Conservation (phyloP, 2,797 vertebrate species). For the Pangasius larnaudii region DNA sequence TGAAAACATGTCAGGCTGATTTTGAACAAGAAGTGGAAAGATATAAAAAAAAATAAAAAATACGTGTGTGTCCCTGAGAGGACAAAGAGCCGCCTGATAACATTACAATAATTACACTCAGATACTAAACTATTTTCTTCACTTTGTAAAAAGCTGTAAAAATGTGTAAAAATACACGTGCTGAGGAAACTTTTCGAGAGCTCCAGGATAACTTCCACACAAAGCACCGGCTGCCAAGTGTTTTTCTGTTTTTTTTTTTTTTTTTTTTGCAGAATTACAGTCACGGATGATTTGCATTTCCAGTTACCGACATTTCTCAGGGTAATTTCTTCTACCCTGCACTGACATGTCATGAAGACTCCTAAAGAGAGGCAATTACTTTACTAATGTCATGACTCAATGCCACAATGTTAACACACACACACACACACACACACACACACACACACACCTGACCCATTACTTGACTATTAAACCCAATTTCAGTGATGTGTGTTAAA, state of each 20-base stretch:
- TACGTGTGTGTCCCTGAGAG: background rate
- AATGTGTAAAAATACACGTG: no score
- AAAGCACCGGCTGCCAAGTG: slow-evolving; percentile 37
- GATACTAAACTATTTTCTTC: background rate
- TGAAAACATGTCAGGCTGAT: background rate
- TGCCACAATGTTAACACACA: background rate
- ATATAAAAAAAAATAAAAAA: background rate
- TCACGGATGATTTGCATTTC: background rate
- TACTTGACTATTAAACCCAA: background rate
- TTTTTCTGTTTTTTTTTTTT: background rate
- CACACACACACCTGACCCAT: background rate
- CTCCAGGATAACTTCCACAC: slow-evolving; percentile 44
- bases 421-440: background rate
- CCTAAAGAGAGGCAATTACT: slow-evolving; percentile 8
- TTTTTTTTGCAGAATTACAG: background rate
- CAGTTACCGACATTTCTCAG: background rate
- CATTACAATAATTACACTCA: background rate
- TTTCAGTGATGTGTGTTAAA: background rate
- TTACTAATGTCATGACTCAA: background rate
- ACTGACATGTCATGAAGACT: background rate
- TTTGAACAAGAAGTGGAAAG: background rate
- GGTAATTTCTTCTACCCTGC: background rate
- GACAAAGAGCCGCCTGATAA: background rate
- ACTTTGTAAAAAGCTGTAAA: background rate
- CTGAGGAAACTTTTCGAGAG: slow-evolving; percentile 32